phyloP scores from a whole-genome alignment of 2,113 vertebrate species.

The Polyodon spathula region DNA sequence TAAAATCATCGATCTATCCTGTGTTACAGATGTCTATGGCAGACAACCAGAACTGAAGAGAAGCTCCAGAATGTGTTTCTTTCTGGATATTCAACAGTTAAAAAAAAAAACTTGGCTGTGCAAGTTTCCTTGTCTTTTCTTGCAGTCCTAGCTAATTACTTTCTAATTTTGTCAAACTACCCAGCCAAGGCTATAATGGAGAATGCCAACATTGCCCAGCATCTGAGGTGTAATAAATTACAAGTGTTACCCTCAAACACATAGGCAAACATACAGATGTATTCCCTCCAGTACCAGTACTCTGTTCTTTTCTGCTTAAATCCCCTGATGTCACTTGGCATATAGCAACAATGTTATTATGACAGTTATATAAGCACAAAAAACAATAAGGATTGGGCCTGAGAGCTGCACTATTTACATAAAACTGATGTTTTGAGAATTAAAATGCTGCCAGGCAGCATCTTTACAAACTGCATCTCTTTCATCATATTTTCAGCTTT shows the following conservation, averaged over 20 bases:
- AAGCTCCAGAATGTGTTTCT: too few species aligned
- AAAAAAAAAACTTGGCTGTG: too few species aligned
- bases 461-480: background rate
- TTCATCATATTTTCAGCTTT: background rate
- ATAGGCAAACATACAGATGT: too few species aligned
- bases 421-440: background rate
- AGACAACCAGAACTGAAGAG: too few species aligned
- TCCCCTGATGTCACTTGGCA: background rate
- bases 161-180: background rate
- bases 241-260: too few species aligned
- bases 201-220: background rate
- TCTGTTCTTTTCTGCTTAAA: background rate
- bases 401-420: background rate
- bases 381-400: background rate
- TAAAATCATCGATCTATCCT: too few species aligned
- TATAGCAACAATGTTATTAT: background rate
- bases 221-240: too few species aligned
- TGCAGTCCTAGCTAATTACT: background rate
- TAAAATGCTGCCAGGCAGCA: slow-evolving; percentile 2
- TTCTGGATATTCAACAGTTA: too few species aligned
- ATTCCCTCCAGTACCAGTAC: background rate
- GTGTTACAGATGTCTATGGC: too few species aligned
- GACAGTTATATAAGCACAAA: slow-evolving; percentile 1
- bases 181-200: background rate
- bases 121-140: background rate